Evolutionary conservation across 2,888 invertebrate species (phyloP).

Genomic region (Nezara viridula): DNA sequence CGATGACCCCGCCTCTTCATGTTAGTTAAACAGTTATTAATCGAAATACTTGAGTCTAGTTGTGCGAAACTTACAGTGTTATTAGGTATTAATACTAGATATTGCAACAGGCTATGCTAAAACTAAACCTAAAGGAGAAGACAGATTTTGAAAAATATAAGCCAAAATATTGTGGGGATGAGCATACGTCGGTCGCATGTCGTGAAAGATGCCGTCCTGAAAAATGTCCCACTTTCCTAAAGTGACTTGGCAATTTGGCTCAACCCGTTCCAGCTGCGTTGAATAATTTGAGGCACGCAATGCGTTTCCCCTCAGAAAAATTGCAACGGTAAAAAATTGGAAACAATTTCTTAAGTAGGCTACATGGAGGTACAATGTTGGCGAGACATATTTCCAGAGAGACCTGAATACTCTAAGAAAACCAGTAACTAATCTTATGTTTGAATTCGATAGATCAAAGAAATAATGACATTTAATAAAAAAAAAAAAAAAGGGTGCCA

Average conservation of each 20-base stretch:
- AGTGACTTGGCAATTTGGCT: slow-evolving; percentile 6
- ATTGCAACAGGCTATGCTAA: no score
- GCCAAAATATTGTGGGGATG: no score
- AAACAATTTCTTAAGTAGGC: slow-evolving; percentile 11
- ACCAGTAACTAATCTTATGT: not conserved
- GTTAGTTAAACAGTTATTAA: no score
- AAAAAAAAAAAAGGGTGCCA: no score
- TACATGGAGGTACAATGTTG: not conserved
- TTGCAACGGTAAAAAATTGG: not conserved
- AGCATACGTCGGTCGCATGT: not conserved
- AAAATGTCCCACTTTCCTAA: not conserved
- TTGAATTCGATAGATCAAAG: no score
- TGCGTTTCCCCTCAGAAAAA: not conserved
- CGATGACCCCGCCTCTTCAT: no score
- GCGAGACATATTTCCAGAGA: not conserved
- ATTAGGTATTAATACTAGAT: no score
- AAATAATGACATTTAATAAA: no score
- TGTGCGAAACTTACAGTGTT: no score
- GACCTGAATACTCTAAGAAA: not conserved
- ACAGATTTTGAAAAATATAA: no score
- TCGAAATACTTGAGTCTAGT: no score
- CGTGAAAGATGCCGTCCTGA: not conserved
- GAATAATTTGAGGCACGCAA: slow-evolving; percentile 34
- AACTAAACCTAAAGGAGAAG: no score
- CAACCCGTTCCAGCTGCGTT: not conserved